Evolutionary conservation across 2,113 vertebrate species (phyloP), one percentile per base, ranked within the genome.

Genomic region (Peromyscus californicus): DNA sequence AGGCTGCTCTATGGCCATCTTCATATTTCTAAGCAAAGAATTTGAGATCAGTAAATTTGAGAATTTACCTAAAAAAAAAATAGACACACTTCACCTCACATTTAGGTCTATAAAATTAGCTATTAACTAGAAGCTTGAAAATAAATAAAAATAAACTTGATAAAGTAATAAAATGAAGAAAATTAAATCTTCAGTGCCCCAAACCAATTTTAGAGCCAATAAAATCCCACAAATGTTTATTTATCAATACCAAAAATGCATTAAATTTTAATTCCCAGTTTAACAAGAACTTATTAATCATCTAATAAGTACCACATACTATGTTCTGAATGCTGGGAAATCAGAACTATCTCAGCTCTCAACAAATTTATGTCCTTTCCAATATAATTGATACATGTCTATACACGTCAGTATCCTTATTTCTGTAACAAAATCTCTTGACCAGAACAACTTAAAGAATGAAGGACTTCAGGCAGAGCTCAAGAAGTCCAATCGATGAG

Each of bases 271-370:
- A 96, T 61, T 93, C 21, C 22, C 33, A 63, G 24, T 26, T 90
- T 92, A 78, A 95, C 31, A 95, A 63, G 39, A 57, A 76, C n/a
- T 69, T 70, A 48, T 67, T 88, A 67, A 61, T 74, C 16, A 57
- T 42, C 26, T 82, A 26, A 15, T 72, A 13, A 17, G 63, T 80
- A 12, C 57, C 22, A 79, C 36, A 36, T 2, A 15, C 61, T 82
- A 22, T 88, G n/a, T 42, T 80, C 29, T 54, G n/a, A 80, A 95
- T 21, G 79, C 2, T 11, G 2, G 0, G 13, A 22, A 0, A 9
- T 84, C 22, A 13, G 39, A 45, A 84, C 26, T 67, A 39, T 75
- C 54, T 79, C 12, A 59, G 24, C 2, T 21, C 57, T 76, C 39
- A 57, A 67, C 42, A 12, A 88, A 85, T 51, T 24, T 11, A 48